Evolutionary conservation across 2,888 invertebrate species (phyloP).

Genomic region (Heliconius charithonia): DNA sequence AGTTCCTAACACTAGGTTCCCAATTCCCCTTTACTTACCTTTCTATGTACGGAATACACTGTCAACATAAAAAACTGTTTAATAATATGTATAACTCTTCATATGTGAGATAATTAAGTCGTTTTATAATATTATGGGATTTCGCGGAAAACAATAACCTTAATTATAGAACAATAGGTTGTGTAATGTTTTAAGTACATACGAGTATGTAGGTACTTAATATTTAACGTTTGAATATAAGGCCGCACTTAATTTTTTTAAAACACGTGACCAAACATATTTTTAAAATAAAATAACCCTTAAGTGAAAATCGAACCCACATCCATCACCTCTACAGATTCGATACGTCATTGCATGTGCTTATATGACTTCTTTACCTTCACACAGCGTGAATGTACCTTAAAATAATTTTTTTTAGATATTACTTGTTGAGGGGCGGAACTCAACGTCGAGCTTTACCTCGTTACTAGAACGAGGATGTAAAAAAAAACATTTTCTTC

Average conservation of each 20-base stretch:
- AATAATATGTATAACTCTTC: neutral
- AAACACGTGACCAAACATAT: neutral
- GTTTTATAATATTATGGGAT: neutral
- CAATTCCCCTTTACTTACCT: too few relatives aligned
- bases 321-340: neutral
- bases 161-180: neutral
- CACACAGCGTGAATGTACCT: too few relatives aligned
- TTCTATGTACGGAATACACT: too few relatives aligned
- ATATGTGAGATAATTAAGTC: neutral
- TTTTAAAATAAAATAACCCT: neutral
- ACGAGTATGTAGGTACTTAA: neutral
- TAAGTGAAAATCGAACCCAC: neutral
- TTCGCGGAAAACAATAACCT: neutral
- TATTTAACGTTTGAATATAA: too few relatives aligned
- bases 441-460: neutral
- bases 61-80: too few relatives aligned
- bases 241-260: too few relatives aligned
- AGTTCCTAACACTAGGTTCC: too few relatives aligned
- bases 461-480: neutral
- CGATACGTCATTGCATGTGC: neutral
- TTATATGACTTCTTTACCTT: neutral
- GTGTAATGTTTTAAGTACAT: neutral
- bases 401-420: too few relatives aligned
- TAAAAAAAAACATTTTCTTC: neutral
- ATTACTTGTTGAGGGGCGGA: neutral